These are phyloP conservation scores for Peromyscus californicus DNA, from an alignment of 2,113 vertebrate species.

Conservation along the genomic window DNA sequence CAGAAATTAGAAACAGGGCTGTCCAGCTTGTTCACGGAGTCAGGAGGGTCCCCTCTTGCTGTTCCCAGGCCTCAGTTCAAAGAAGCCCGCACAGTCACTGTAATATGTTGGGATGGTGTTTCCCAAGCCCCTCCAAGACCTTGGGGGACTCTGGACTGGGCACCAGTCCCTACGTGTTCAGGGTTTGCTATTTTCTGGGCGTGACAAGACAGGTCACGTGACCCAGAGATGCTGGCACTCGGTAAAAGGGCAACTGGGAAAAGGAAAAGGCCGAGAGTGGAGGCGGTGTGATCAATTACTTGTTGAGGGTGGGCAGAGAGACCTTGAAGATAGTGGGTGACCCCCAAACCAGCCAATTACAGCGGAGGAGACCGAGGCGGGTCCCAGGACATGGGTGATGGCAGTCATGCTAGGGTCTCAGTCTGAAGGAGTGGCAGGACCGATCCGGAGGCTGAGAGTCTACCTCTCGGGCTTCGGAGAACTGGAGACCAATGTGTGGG, in stretches of 20 bases:
- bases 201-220: background rate
- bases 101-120: background rate
- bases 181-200: background rate
- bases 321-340: background rate
- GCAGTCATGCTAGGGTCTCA: background rate
- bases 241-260: background rate
- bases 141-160: background rate
- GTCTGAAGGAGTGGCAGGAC: background rate
- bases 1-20: background rate
- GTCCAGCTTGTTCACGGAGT: background rate
- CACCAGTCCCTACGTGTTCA: background rate
- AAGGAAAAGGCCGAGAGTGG: background rate
- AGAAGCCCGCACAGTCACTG: background rate
- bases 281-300: background rate
- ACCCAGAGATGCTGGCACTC: background rate
- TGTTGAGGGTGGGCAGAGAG: background rate
- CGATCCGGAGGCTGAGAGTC: background rate
- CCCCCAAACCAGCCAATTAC: background rate
- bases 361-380: background rate
- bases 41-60: background rate
- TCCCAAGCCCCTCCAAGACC: background rate
- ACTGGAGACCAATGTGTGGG: background rate
- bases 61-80: background rate
- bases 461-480: background rate
- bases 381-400: accelerated